Evolutionary conservation across 2,113 vertebrate genomes (phyloP).

Genomic region (Cephalopterus ornatus): DNA sequence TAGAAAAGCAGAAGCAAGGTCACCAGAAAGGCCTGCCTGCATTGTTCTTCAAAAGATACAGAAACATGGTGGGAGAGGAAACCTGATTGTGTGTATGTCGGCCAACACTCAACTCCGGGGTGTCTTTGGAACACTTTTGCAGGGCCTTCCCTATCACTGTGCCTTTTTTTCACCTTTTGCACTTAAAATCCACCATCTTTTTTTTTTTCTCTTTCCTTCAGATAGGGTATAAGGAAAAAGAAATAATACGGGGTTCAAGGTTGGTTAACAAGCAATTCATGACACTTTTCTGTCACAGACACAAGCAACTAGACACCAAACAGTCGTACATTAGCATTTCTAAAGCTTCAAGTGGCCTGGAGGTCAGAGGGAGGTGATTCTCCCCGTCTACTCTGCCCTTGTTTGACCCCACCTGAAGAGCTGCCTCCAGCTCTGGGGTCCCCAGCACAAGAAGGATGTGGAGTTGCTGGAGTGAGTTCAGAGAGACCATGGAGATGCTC

Average conservation of each 20-base stretch:
- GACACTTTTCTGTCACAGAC: background rate
- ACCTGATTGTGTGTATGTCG: accelerated
- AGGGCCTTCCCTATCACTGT: background rate
- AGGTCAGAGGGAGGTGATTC: background rate
- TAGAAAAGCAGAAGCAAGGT: background rate
- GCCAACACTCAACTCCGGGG: background rate
- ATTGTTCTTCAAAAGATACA: background rate
- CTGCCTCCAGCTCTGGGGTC: background rate
- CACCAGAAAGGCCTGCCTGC: background rate
- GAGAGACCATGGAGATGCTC: background rate
- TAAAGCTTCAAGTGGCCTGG: background rate
- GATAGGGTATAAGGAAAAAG: background rate
- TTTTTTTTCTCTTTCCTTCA: background rate
- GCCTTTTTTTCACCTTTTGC: background rate
- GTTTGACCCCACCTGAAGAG: too few species aligned
- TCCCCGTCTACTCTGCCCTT: background rate
- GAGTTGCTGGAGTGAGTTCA: background rate
- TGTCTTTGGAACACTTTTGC: background rate
- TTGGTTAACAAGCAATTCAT: background rate
- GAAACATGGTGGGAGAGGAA: background rate
- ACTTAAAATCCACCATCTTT: background rate
- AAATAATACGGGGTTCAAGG: background rate
- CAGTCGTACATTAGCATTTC: background rate
- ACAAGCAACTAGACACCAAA: background rate
- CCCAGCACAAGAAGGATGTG: too few species aligned